phyloP scores from a whole-genome alignment of 2,113 vertebrate species.

The Monarcha castaneiventris region DNA sequence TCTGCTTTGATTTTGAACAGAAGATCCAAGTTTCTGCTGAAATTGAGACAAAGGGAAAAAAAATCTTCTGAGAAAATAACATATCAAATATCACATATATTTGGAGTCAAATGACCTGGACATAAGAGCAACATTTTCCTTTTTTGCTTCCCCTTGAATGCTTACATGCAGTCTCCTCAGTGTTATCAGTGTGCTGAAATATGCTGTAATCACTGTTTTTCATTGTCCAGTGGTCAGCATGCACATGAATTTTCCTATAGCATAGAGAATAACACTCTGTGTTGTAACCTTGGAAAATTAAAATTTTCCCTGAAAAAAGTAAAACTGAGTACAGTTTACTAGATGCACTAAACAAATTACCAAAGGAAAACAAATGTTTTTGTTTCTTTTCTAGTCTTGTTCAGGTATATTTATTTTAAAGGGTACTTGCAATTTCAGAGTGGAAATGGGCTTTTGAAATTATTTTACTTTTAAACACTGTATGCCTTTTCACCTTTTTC shows the following conservation, averaged over 20 bases:
- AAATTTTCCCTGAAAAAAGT: neutral
- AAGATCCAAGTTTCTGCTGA: neutral
- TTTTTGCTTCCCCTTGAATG: neutral
- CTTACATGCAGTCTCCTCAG: neutral
- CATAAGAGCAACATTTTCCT: neutral
- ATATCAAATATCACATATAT: neutral
- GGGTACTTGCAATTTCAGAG: neutral
- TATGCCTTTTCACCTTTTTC: neutral
- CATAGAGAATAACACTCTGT: neutral
- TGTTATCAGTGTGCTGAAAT: neutral
- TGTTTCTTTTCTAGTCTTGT: neutral
- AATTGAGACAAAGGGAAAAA: neutral
- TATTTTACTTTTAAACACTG: neutral
- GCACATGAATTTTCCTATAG: neutral
- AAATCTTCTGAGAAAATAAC: neutral
- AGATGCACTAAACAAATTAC: neutral
- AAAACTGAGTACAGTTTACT: neutral
- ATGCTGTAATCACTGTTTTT: neutral
- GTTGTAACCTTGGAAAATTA: neutral
- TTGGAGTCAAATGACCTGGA: neutral
- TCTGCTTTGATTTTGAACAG: neutral
- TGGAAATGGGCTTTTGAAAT: neutral
- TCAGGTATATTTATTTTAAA: neutral
- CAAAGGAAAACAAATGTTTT: neutral
- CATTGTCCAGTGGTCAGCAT: neutral